phyloP scores from a whole-genome alignment of 2,888 invertebrate genomes.

The Netelia inedita region DNA sequence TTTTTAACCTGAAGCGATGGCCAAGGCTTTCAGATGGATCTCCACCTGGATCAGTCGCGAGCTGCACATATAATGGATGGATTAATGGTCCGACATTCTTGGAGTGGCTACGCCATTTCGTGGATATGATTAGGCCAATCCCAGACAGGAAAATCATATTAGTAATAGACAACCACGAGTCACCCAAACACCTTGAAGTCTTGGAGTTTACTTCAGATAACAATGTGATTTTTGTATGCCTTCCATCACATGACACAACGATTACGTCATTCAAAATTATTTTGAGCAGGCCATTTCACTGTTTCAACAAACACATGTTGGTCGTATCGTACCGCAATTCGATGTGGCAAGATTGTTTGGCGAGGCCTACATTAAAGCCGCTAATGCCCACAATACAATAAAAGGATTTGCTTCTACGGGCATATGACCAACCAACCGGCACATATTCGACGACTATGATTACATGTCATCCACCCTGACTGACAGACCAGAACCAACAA shows the following conservation, averaged over 20 bases:
- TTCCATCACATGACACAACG: conserved; percentile 74
- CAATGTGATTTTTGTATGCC: conserved; percentile 72
- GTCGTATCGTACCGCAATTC: conserved; percentile 74
- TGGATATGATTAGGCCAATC: conserved; percentile 71
- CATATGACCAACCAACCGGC: conserved; percentile 66
- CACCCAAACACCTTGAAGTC: conserved; percentile 76
- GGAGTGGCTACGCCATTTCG: conserved; percentile 74
- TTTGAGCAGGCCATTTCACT: conserved; percentile 70
- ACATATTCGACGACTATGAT: conserved; percentile 68
- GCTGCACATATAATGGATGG: conserved; percentile 73
- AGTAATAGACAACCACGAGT: conserved; percentile 76
- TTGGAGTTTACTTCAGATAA: conserved; percentile 75
- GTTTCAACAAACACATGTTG: conserved; percentile 69
- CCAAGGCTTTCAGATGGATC: conserved; percentile 72
- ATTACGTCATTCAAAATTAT: conserved; percentile 75
- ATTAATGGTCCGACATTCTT: conserved; percentile 73
- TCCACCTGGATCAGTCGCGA: conserved; percentile 71
- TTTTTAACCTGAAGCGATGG: conserved; percentile 74
- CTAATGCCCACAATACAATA: conserved; percentile 63
- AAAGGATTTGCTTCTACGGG: conserved; percentile 62
- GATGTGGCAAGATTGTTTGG: conserved; percentile 71
- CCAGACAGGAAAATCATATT: conserved; percentile 71
- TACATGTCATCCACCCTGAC: conserved; percentile 9
- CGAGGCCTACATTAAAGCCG: conserved; percentile 73
- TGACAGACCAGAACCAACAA: too few species aligned